Percentiles rank a stretch among this genome's conserved stretches.
phyloP scores from a whole-genome alignment of 2,113 vertebrate genomes.

The Sinocyclocheilus anshuiensis region DNA sequence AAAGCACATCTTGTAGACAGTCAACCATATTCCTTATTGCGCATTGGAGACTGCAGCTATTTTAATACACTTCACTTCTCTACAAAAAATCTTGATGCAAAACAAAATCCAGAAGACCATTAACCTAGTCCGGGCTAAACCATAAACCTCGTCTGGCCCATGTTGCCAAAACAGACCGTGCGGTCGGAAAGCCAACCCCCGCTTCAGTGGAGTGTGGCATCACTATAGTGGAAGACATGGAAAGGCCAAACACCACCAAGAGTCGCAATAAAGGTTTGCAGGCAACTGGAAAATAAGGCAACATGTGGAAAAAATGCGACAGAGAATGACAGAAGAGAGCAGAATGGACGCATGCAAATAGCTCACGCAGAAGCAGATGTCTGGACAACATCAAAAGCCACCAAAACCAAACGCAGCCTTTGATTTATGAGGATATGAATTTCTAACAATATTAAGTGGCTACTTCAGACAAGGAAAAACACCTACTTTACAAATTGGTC shows the following conservation, averaged over 20 bases:
- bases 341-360: constrained; percentile 6
- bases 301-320: constrained; percentile 36
- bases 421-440: constrained; percentile 30
- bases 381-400: constrained; percentile 29
- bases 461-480: constrained; percentile 5
- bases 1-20: constrained; percentile 8
- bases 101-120: constrained; percentile 27
- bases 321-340: constrained; percentile 25
- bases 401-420: background rate
- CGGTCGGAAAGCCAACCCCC: constrained; percentile 39
- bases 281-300: constrained; percentile 45
- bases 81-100: constrained; percentile 3
- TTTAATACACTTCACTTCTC: constrained; percentile 19
- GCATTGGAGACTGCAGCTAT: constrained; percentile 11
- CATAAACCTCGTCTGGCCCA: constrained; percentile 46
- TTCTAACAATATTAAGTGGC: constrained; percentile 5
- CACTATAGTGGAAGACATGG: constrained; percentile 32
- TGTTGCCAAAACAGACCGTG: constrained; percentile 26
- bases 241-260: constrained; percentile 30
- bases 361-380: constrained; percentile 1
- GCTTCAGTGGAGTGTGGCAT: constrained; percentile 26
- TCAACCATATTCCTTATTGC: background rate
- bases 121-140: constrained; percentile 37
- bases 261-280: constrained; percentile 33
- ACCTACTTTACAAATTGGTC: background rate